Evolutionary conservation across 2,113 vertebrate genomes (phyloP), one percentile per base, ranked within the genome.

Genomic region (Mus pahari): DNA sequence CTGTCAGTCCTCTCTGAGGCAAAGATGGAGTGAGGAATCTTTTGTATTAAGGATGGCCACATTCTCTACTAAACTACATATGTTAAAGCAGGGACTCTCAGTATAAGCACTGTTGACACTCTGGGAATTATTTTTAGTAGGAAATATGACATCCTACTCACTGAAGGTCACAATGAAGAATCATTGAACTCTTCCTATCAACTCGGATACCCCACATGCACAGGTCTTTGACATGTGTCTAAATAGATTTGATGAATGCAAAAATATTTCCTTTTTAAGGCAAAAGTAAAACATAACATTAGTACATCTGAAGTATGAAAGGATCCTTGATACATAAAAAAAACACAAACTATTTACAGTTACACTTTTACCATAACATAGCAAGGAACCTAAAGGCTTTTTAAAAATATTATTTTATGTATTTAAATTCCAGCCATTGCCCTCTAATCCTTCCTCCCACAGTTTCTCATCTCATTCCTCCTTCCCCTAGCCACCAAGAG

Each of bases 11-110:
- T 11, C 36, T 10, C 13, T 16, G 11, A 39, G n/a, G 11, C 5
- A 16, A 7, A 48, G 7, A 86, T 84, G 3, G 3, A 86, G 50
- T 5, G 13, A 70, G 33, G 5, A 3, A 14, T 26, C 2, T 33
- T 45, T 42, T 9, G 13, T 53, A 2, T 0, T 26, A 70, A 62
- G 39, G 33, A 4, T 14, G 3, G 1, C 31, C 16, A n/a, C 2
- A 5, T 5, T 71, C 6, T 39, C n/a, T 28, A 39, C 79, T 62
- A 42, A 62, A 17, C 22, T 62, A 42, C 24, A 62, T 10, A 42
- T 17, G 12, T 2, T 62, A 83, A 83, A 42, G 12, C n/a, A 62
- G 13, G 24, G n/a, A 83, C 58, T 84, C 8, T 20, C 17, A 31
- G 8, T 66, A 17, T 12, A 16, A 12, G 42, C 8, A 66, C 8